Evolutionary conservation across 37 sponge, comb jelly and placozoan species (phyloP).

Genomic region (Theonella swinhoei): DNA sequence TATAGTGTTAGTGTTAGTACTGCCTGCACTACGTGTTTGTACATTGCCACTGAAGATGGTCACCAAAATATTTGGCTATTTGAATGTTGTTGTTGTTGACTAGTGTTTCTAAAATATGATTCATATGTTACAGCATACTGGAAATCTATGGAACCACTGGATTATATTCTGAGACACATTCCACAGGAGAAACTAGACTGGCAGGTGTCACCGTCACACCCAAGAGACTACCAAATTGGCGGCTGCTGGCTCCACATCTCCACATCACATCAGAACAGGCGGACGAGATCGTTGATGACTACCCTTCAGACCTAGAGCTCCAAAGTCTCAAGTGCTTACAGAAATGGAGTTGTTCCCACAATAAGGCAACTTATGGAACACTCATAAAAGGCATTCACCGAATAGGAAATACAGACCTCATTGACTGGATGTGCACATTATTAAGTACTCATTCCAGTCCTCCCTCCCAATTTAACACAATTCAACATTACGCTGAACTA

Average conservation of each 20-base stretch:
- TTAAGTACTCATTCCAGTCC: neutral
- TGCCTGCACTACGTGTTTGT: no score
- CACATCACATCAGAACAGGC: neutral
- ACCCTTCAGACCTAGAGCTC: neutral
- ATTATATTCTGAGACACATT: no score
- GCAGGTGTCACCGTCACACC: neutral
- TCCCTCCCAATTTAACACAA: neutral
- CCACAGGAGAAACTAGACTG: neutral
- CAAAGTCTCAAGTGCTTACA: neutral
- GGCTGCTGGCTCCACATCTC: neutral
- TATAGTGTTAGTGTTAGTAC: no score
- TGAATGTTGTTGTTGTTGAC: no score
- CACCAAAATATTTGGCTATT: no score
- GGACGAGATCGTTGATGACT: neutral
- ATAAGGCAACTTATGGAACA: neutral
- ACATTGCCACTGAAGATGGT: no score
- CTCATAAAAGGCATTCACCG: neutral
- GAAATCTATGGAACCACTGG: no score
- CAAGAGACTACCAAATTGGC: neutral
- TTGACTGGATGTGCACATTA: neutral
- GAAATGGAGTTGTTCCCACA: neutral
- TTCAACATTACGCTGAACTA: neutral
- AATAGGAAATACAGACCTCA: no score
- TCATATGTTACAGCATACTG: no score
- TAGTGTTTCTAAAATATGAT: no score